Evolutionary conservation across 2,888 invertebrate genomes (phyloP), one percentile per base, ranked within the genome.

Genomic region (Aporophyla nigra): DNA sequence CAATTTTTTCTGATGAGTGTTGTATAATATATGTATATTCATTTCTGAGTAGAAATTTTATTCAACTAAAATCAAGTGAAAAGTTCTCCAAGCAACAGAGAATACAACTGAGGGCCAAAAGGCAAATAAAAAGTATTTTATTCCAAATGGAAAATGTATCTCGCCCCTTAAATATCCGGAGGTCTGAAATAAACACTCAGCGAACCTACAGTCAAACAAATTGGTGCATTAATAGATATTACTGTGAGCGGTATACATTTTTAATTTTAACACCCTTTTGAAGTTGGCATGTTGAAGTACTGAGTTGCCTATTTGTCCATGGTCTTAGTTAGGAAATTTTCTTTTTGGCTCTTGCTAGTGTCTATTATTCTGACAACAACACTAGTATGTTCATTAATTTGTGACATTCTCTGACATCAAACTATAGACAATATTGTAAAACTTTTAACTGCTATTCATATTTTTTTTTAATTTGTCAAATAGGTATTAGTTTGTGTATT

Each of bases 101-200:
- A 33, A 33, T 33, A 46, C 6, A 10, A 70, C 1, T 14, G 2
- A n/a, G 6, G 27, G 21, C 54, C 40, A 59, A 69, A 74, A 49
- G 7, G 33, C 54, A 80, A 80, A 80, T 56, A 59, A 68, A 54
- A 74, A n/a, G 27, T 49, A 65, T 58, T 68, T 56, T 33, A 67
- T 76, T 76, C 63, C 49, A 58, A 7, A 56, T 43, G 2, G 53
- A 56, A 80, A 75, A 58, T 46, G 51, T 65, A 73, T 56, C 54
- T 33, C 9, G 21, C 24, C 51, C 56, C 51, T 43, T 69, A 58
- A 82, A 82, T 63, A 56, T 74, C 46, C 63, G n/a, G 49, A 78
- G 65, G 61, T 59, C 63, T 49, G 63, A 54, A 79, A 73, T 67
- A 79, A 82, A 76, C 56, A 74, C 21, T 69, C 51, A 61, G 19